Conservation (phyloP, 2,113 vertebrate genomes). For the Phocoena sinus region DNA sequence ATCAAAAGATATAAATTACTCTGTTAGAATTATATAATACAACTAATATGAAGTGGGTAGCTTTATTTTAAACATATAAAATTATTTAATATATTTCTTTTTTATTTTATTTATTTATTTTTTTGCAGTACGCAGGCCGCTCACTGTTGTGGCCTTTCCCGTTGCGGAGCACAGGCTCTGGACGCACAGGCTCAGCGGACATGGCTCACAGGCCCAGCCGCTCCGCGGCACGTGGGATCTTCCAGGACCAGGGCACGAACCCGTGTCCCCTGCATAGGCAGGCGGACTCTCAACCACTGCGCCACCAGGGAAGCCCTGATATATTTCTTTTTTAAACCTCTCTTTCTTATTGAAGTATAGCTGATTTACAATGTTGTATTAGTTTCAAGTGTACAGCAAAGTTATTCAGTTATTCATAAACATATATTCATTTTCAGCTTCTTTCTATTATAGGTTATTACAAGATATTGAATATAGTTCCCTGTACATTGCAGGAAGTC, state of each 20-base stretch:
- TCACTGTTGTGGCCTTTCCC: too few relatives aligned
- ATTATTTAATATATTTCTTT: background rate
- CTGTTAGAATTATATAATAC: slow-evolving; percentile 16
- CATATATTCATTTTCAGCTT: background rate
- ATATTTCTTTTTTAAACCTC: background rate
- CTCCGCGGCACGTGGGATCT: too few relatives aligned
- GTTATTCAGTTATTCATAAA: background rate
- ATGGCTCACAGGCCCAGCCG: too few relatives aligned
- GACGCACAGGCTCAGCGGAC: too few relatives aligned
- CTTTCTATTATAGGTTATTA: background rate
- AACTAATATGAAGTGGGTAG: background rate
- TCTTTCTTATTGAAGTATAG: background rate
- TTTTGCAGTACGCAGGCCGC: too few relatives aligned
- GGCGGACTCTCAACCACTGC: too few relatives aligned
- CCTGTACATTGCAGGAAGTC: background rate
- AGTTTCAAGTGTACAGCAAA: background rate
- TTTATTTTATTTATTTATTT: background rate
- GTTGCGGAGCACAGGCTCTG: too few relatives aligned
- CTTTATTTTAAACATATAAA: slow-evolving; percentile 44
- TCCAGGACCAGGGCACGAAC: too few relatives aligned
- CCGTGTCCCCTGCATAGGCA: too few relatives aligned
- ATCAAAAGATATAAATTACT: slow-evolving; percentile 33
- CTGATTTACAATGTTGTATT: background rate
- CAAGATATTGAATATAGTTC: background rate
- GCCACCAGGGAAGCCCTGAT: background rate